Conservation (phyloP, 2,113 vertebrate genomes). For the Pseudolaguvia tuberculata region DNA sequence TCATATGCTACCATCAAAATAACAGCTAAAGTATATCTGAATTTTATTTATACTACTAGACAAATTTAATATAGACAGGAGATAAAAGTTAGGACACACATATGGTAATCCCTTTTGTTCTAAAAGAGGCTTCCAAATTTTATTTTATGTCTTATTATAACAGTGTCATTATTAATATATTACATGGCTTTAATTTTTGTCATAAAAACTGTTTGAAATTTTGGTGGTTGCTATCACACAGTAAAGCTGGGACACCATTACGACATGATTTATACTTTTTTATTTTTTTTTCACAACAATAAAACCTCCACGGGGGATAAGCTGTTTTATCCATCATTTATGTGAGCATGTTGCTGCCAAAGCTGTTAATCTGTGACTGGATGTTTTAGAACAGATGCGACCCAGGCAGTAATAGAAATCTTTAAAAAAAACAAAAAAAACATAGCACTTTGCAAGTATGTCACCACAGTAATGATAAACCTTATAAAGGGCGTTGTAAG, state of each 20-base stretch:
- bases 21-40: too few species aligned
- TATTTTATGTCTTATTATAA: too few species aligned
- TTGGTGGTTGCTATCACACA: background rate
- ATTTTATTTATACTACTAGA: too few species aligned
- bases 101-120: too few species aligned
- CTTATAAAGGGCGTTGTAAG: background rate
- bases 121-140: too few species aligned
- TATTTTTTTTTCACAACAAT: background rate
- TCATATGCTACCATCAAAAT: too few species aligned
- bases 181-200: too few species aligned
- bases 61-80: too few species aligned
- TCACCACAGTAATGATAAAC: slow-evolving; percentile 11
- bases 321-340: too few species aligned
- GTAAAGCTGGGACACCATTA: background rate
- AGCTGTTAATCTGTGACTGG: background rate
- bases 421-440: slow-evolving; percentile 15
- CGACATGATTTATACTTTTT: background rate
- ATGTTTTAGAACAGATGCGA: background rate
- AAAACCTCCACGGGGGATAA: background rate
- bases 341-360: background rate
- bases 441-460: background rate
- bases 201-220: too few species aligned
- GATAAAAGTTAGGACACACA: too few species aligned
- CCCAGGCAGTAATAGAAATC: background rate
- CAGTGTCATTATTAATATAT: too few species aligned